Evolutionary conservation across 2,888 invertebrate genomes (phyloP).

Genomic region (Biston betularia): DNA sequence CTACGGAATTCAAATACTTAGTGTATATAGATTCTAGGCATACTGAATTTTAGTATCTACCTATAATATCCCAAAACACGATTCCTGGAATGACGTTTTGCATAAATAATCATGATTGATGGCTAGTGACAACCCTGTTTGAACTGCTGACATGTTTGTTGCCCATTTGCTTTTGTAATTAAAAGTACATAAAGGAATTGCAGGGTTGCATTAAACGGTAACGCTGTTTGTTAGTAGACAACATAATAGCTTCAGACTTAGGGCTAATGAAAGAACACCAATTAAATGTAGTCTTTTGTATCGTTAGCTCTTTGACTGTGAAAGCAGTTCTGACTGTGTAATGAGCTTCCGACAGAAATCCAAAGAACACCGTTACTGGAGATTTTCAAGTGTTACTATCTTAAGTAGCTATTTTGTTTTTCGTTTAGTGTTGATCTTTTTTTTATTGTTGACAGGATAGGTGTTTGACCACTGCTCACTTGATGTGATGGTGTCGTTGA

Average conservation of each 20-base stretch:
- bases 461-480: too few species aligned
- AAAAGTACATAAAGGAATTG: constrained; percentile 64
- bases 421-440: too few species aligned
- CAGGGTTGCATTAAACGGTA: constrained; percentile 41
- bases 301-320: not conserved
- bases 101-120: constrained; percentile 80
- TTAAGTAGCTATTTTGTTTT: too few species aligned
- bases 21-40: not conserved
- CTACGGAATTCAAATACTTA: not conserved
- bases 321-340: too few species aligned
- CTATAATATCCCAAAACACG: constrained; percentile 32
- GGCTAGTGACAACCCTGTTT: constrained; percentile 70
- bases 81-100: constrained; percentile 63
- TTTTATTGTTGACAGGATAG: too few species aligned
- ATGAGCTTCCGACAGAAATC: too few species aligned
- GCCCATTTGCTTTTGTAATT: constrained; percentile 75
- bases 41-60: too few species aligned
- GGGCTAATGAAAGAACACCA: constrained; percentile 11
- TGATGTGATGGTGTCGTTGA: too few species aligned
- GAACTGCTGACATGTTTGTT: constrained; percentile 65
- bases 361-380: too few species aligned
- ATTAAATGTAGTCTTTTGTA: not conserved
- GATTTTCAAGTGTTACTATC: too few species aligned
- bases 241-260: constrained; percentile 13
- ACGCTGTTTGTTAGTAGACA: constrained; percentile 21